phyloP scores from a whole-genome alignment of 2,113 vertebrate species.

The Chlorodrepanis virens region DNA sequence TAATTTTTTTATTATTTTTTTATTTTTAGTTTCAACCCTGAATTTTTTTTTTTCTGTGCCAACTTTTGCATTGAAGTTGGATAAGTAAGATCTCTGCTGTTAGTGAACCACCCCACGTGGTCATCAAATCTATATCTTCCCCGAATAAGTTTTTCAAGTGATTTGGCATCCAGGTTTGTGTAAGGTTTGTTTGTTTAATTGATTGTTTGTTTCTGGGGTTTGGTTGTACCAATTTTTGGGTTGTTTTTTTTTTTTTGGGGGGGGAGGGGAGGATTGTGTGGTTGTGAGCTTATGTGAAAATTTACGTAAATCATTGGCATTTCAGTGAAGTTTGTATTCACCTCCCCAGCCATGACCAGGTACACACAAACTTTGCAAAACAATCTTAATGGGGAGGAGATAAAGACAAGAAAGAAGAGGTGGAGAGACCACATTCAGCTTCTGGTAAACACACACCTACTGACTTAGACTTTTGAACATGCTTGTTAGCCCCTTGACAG shows the following conservation, averaged over 20 bases:
- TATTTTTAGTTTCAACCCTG: slow-evolving; percentile 45
- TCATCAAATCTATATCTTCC: slow-evolving; percentile 41
- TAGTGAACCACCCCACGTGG: background rate
- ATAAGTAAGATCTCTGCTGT: slow-evolving; percentile 38
- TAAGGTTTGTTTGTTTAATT: background rate
- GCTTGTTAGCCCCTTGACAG: background rate
- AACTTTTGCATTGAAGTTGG: slow-evolving; percentile 52
- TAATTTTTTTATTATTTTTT: slow-evolving; percentile 20
- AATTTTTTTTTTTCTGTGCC: slow-evolving; percentile 40
- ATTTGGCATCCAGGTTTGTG: slow-evolving; percentile 1
- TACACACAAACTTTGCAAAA: background rate
- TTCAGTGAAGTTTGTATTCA: background rate
- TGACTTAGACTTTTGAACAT: background rate
- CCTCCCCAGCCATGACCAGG: background rate
- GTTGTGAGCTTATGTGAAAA: background rate
- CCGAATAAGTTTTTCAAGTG: background rate
- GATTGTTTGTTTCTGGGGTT: background rate
- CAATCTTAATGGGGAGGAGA: background rate
- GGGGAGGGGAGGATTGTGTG: background rate
- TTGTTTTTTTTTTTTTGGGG: background rate
- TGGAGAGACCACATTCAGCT: background rate
- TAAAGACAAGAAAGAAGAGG: background rate
- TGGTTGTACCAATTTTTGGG: background rate
- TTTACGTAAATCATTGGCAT: background rate
- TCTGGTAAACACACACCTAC: background rate